Evolutionary conservation across 1,140 invertebrate species (phyloP).

Genomic region (Pseudomyrmex sp.): DNA sequence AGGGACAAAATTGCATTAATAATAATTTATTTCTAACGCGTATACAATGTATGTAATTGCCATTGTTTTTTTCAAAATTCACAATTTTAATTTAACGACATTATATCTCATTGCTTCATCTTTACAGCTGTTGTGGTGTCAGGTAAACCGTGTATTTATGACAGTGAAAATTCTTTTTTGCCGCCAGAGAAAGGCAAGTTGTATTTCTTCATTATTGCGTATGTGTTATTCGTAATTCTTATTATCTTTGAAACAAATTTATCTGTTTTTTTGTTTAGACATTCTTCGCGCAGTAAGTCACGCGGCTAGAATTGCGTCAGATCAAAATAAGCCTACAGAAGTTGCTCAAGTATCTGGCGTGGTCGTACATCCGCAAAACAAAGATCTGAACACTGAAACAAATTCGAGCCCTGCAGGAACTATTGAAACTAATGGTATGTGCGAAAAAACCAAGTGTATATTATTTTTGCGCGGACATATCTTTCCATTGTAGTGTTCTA

Average conservation of each 20-base stretch:
- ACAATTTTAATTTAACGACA: slow-evolving; percentile 83
- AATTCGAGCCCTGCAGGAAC: too few species aligned
- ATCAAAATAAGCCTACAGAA: slow-evolving; percentile 73
- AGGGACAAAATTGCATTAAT: slow-evolving; percentile 87
- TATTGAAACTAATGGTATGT: slow-evolving; percentile 30
- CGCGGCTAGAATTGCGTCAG: slow-evolving; percentile 74
- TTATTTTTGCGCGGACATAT: background rate
- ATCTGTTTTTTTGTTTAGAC: background rate
- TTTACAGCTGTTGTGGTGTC: slow-evolving; percentile 85
- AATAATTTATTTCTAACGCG: slow-evolving; percentile 87
- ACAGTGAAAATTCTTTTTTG: slow-evolving; percentile 74
- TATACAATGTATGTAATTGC: slow-evolving; percentile 87
- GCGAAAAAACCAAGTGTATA: too few species aligned
- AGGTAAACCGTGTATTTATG: slow-evolving; percentile 84
- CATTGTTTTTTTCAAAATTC: slow-evolving; percentile 74
- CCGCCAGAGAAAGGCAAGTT: slow-evolving; percentile 78
- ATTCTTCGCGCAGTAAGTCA: slow-evolving; percentile 73
- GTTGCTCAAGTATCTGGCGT: slow-evolving; percentile 76
- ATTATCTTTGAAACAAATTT: background rate
- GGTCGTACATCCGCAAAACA: slow-evolving; percentile 76
- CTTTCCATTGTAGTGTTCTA: background rate
- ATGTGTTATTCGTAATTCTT: background rate
- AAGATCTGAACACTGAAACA: background rate
- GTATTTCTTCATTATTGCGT: background rate
- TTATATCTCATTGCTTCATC: background rate